Conservation (phyloP, 2,797 vertebrate genomes). For the Euphonia xanthogaster region DNA sequence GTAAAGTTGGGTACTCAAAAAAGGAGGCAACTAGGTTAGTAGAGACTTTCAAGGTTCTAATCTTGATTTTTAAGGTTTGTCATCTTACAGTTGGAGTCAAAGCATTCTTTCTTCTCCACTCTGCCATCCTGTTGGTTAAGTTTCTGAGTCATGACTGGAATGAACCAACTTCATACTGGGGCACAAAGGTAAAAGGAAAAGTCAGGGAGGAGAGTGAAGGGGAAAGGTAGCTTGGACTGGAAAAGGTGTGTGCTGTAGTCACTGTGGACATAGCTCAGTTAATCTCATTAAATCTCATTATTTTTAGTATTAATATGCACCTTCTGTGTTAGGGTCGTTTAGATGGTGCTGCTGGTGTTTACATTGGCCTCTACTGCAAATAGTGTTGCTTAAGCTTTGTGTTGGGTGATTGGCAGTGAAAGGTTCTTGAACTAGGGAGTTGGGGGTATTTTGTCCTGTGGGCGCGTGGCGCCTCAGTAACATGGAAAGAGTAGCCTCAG, state of each 20-base stretch:
- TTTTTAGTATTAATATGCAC: neutral
- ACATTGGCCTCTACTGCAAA: neutral
- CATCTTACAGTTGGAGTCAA: neutral
- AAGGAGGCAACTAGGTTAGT: neutral
- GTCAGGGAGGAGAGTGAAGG: neutral
- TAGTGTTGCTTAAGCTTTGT: neutral
- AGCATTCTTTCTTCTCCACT: neutral
- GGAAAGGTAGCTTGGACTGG: neutral
- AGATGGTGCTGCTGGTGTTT: neutral
- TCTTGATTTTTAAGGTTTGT: neutral
- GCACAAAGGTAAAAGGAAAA: neutral
- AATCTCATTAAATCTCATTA: neutral
- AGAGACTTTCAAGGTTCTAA: neutral
- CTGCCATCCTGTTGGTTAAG: neutral
- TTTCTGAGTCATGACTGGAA: neutral
- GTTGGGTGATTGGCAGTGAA: neutral
- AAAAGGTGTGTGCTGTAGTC: neutral
- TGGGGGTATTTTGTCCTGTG: neutral
- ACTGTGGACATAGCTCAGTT: neutral
- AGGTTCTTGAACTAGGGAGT: neutral
- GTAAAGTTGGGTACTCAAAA: neutral
- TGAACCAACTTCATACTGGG: accelerated
- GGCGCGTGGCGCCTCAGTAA: neutral
- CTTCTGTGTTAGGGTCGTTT: neutral
- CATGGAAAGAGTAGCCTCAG: neutral